A percentile compares a stretch with the other conserved stretches of the same genome.
Evolutionary conservation across 2,113 vertebrate species (phyloP).

Genomic region (Lontra canadensis): DNA sequence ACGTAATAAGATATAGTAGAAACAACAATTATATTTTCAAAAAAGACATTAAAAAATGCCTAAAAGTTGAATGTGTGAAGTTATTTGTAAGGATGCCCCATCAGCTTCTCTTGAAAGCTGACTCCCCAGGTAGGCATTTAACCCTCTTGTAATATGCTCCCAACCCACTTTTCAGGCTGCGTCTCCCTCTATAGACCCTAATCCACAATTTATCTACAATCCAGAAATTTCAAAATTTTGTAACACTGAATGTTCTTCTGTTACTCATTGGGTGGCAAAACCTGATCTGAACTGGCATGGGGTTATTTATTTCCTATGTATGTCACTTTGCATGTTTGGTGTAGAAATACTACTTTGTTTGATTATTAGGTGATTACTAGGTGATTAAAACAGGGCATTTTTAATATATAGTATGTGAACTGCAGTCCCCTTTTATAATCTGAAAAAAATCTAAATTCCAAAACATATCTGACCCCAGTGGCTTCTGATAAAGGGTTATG

Average conservation of each 20-base stretch:
- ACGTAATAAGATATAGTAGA: background rate
- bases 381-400: background rate
- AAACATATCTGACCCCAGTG: background rate
- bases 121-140: background rate
- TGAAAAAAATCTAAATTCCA: background rate
- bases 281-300: background rate
- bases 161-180: background rate
- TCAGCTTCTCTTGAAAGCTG: background rate
- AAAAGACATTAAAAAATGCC: conserved; percentile 10
- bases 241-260: background rate
- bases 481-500: background rate
- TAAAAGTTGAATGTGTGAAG: background rate
- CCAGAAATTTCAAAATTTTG: background rate
- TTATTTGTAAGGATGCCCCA: background rate
- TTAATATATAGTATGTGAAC: background rate
- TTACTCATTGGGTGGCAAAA: conserved; percentile 12
- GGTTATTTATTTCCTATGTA: background rate
- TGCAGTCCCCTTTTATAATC: background rate
- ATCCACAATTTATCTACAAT: background rate
- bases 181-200: background rate
- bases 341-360: conserved; percentile 9
- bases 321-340: conserved; percentile 4
- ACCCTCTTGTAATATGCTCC: background rate
- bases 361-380: background rate
- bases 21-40: conserved; percentile 29